A percentile compares a stretch with the other conserved stretches of the same genome.
These are phyloP conservation scores for Hermaeophaga mercurialis DNA, from an alignment of 2,888 invertebrate species.

Conservation along the genomic window DNA sequence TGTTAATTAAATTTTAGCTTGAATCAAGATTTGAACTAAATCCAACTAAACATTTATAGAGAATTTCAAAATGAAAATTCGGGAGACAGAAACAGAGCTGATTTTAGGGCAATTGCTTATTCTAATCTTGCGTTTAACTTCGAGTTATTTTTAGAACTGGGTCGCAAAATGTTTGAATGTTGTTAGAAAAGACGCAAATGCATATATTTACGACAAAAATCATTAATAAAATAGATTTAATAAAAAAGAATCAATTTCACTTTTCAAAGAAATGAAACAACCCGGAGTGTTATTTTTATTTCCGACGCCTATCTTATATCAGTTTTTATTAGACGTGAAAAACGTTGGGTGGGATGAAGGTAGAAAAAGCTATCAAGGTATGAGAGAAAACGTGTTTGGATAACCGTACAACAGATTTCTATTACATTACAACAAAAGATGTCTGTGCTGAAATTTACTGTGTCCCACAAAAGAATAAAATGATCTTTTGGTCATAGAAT, in stretches of 20 bases:
- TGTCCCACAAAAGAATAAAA: constrained; percentile 2
- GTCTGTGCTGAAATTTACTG: constrained; percentile 4
- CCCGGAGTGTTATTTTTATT: constrained; percentile 7
- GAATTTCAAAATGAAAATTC: neutral
- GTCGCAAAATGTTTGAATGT: no score
- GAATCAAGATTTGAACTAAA: neutral
- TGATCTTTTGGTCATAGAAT: no score
- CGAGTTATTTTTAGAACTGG: no score
- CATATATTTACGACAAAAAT: no score
- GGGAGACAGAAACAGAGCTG: neutral
- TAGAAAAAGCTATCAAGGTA: constrained; percentile 12
- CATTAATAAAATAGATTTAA: no score
- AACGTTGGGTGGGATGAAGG: constrained; percentile 7
- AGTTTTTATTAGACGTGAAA: constrained; percentile 9
- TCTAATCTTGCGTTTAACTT: no score
- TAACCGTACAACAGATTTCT: constrained; percentile 13
- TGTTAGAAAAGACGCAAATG: no score
- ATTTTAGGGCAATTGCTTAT: no score
- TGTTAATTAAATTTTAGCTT: constrained; percentile 3
- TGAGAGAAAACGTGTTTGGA: constrained; percentile 15
- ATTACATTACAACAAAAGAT: constrained; percentile 10
- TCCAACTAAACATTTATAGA: neutral
- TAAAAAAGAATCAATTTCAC: no score
- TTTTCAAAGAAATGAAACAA: no score
- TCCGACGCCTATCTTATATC: neutral